These are phyloP conservation scores for Ophion slaviceki DNA, from an alignment of 2,888 invertebrate genomes.

Conservation along the genomic window DNA sequence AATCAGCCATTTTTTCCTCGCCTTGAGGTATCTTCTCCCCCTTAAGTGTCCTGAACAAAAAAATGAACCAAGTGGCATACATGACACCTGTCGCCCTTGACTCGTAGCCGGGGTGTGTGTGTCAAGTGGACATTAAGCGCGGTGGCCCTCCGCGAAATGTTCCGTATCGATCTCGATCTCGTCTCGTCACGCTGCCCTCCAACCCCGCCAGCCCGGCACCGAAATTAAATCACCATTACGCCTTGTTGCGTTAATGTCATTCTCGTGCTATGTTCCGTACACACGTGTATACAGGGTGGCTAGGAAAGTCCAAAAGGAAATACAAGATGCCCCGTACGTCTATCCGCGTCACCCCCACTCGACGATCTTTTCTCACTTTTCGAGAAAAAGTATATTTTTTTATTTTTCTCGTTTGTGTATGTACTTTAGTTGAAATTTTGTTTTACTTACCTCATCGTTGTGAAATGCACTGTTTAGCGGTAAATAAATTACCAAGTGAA, in stretches of 20 bases:
- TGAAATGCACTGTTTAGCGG: not conserved
- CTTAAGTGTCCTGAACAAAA: slow-evolving; percentile 19
- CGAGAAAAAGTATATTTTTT: too few species aligned
- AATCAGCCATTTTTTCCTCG: too few species aligned
- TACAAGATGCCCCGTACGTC: too few species aligned
- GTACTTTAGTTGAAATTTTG: not conserved
- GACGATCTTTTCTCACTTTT: too few species aligned
- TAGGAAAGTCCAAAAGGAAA: not conserved
- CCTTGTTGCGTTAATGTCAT: slow-evolving; percentile 70
- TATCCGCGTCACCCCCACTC: too few species aligned
- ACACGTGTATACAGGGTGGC: not conserved
- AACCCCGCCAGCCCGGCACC: slow-evolving; percentile 24
- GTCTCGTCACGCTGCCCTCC: slow-evolving; percentile 67
- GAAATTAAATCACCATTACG: slow-evolving; percentile 81
- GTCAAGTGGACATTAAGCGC: slow-evolving; percentile 80
- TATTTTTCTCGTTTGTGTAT: too few species aligned
- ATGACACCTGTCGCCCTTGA: slow-evolving; percentile 62
- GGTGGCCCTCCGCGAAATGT: slow-evolving; percentile 60
- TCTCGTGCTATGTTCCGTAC: slow-evolving; percentile 38
- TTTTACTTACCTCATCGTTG: not conserved
- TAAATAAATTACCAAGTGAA: too few species aligned
- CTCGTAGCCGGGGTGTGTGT: slow-evolving; percentile 67
- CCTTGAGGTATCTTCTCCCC: not conserved
- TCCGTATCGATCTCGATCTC: slow-evolving; percentile 70
- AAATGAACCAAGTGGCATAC: slow-evolving; percentile 15